Evolutionary conservation across 2,888 invertebrate species (phyloP), one percentile per base, ranked within the genome.

Genomic region (Anodontia alba): DNA sequence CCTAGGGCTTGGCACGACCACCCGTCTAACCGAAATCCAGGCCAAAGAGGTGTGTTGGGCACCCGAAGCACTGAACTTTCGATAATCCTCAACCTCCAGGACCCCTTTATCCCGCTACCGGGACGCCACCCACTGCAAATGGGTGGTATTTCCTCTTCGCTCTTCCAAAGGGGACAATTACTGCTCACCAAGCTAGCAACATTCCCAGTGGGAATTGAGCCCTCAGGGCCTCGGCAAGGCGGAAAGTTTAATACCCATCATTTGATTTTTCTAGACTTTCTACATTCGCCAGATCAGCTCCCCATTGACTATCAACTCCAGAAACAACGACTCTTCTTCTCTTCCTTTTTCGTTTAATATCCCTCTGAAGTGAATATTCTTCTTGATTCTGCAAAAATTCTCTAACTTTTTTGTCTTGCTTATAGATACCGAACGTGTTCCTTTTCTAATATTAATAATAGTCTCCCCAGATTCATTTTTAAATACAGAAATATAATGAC

Each of bases 401-500:
- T 54, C 73, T 20, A 31, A 43, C 29, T 29, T n/a, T 73, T 31
- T 73, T 73, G 23, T 66, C 66, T 20, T 43, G 17, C 66, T 73
- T 15, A 23, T 73, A 73, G n/a, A 29, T 42, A 73, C 73, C 0
- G 66, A 73, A n/a, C 73, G 42, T 7, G 66, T 66, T 43, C 73
- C 66, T 43, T 15, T 73, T 42, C 66, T 73, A 29, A 73, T 73
- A 43, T 73, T 73, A 36, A 73, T 33, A 12, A 73, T 43, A 8
- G 17, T n/a, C 1, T 73, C 5, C 12, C 33, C 33, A 26, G 43
- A 7, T 31, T 66, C 46, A 33, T 74, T 74, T 67, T 49, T 29
- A 67, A 74, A 74, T 43, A 74, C 33, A n/a, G 67, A 74, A 3
- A 74, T 49, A n/a, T 67, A 67, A n/a, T n/a, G n/a, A n/a, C n/a